Evolutionary conservation across 1,140 invertebrate genomes (phyloP).

Genomic region (Thaumatotibia leucotreta): DNA sequence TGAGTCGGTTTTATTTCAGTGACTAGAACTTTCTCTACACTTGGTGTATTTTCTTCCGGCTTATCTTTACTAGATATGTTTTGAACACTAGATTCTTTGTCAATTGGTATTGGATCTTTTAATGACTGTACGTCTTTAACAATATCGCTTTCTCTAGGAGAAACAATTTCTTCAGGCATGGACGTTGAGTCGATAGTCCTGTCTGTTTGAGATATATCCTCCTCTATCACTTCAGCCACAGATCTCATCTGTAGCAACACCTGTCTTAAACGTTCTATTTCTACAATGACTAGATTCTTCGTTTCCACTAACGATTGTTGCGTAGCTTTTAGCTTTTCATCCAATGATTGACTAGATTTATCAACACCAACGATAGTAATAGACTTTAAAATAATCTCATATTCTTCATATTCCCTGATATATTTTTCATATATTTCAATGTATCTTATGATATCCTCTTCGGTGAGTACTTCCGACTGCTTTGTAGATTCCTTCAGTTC

Average conservation of each 20-base stretch:
- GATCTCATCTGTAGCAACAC: slow-evolving; percentile 56
- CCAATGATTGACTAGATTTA: slow-evolving; percentile 75
- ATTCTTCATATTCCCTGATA: slow-evolving; percentile 77
- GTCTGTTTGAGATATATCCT: slow-evolving; percentile 75
- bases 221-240: slow-evolving; percentile 55
- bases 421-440: slow-evolving; percentile 72
- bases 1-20: slow-evolving; percentile 29
- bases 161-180: slow-evolving; percentile 78
- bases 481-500: slow-evolving; percentile 56
- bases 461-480: slow-evolving; percentile 48
- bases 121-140: slow-evolving; percentile 19
- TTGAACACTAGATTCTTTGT: background rate
- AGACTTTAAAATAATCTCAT: slow-evolving; percentile 78
- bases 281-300: slow-evolving; percentile 74
- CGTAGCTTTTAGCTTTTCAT: slow-evolving; percentile 76
- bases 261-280: slow-evolving; percentile 76
- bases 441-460: slow-evolving; percentile 67
- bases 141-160: slow-evolving; percentile 39
- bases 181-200: slow-evolving; percentile 79
- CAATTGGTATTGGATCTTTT: slow-evolving; percentile 19
- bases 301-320: slow-evolving; percentile 77
- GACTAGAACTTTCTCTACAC: slow-evolving; percentile 14
- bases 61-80: background rate
- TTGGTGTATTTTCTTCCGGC: slow-evolving; percentile 15
- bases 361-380: slow-evolving; percentile 77